A percentile compares a stretch with the other conserved stretches of the same genome.
These are phyloP conservation scores for Dryomyza anilis DNA, from an alignment of 2,888 invertebrate genomes.

Conservation along the genomic window DNA sequence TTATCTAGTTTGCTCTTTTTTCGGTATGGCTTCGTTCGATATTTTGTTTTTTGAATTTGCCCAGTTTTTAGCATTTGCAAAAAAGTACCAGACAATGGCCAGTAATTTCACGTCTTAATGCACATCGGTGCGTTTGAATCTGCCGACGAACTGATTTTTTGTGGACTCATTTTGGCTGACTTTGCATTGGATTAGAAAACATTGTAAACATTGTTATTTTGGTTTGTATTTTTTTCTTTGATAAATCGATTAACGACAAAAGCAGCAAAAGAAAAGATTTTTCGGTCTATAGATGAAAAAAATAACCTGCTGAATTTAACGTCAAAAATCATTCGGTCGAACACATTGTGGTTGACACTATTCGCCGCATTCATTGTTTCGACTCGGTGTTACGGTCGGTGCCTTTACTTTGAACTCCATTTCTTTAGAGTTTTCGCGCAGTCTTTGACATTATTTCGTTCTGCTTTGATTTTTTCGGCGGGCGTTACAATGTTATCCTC, in stretches of 20 bases:
- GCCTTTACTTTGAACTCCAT: constrained; percentile 6
- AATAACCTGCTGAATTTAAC: neutral
- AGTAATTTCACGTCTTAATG: constrained; percentile 57
- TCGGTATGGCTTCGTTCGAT: neutral
- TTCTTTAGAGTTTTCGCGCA: neutral
- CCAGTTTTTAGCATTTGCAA: constrained; percentile 23
- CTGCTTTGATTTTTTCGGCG: neutral
- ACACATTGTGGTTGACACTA: constrained; percentile 20
- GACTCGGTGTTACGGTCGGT: constrained; percentile 1
- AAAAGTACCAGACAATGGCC: constrained; percentile 41
- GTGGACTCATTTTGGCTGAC: constrained; percentile 8
- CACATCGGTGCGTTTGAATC: constrained; percentile 13
- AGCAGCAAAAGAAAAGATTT: constrained; percentile 35
- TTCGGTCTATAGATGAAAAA: neutral
- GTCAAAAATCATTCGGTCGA: neutral
- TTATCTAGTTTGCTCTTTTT: neutral
- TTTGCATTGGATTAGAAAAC: constrained; percentile 21
- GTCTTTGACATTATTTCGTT: constrained; percentile 10
- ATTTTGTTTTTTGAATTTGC: neutral
- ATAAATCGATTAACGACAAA: constrained; percentile 55
- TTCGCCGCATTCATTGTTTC: neutral
- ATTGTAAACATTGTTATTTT: constrained; percentile 6
- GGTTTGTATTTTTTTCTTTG: constrained; percentile 34
- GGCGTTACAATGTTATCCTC: neutral
- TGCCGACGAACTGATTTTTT: neutral